Evolutionary conservation across 2,797 vertebrate genomes (phyloP), one percentile per base, ranked within the genome.

Genomic region (Oreortyx pictus): DNA sequence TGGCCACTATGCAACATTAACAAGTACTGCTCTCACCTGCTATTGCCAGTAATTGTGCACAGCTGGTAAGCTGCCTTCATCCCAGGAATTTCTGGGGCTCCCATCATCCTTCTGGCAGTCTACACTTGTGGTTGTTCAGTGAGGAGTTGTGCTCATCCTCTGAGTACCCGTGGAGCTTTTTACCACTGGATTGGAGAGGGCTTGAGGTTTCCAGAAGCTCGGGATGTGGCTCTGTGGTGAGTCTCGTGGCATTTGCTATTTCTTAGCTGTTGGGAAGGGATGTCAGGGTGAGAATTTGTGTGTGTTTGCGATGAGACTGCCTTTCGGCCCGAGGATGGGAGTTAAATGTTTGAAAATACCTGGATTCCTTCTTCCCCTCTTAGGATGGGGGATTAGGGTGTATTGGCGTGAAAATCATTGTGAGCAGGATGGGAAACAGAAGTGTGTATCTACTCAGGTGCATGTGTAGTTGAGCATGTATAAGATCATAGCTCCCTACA

Each of bases 131-230:
- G 29, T 1, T 2, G 0, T 43, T 9, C 7, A 43, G 27, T 0
- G 16, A 29, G 29, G 0, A 1, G 4, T 54, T 1, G 0, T 0
- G 0, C 2, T 7, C 6, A 1, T 6, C 1, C 0, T 0, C 5
- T 18, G 67, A 59, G 46, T 0, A 0, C 0, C 1, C 0, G 0
- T 1, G 8, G 14, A 4, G 19, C 20, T 10, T 18, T 46, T 2
- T 1, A 5, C n/a, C 5, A 12, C 7, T 54, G 3, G 15, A 0
- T 0, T 0, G 1, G 2, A 0, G 1, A n/a, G 3, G 3, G 5
- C 14, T 59, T 10, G 1, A 8, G 27, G 23, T 43, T 33, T 33
- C 24, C 12, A 33, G 31, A 12, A 57, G 68, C 23, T 24, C 6
- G 1, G 14, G 24, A 22, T 0, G 2, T 3, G 24, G 27, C 2